Percentiles rank a stretch among this genome's conserved stretches.
Evolutionary conservation across 2,113 vertebrate species (phyloP).

Genomic region (Alexandromys fortis): DNA sequence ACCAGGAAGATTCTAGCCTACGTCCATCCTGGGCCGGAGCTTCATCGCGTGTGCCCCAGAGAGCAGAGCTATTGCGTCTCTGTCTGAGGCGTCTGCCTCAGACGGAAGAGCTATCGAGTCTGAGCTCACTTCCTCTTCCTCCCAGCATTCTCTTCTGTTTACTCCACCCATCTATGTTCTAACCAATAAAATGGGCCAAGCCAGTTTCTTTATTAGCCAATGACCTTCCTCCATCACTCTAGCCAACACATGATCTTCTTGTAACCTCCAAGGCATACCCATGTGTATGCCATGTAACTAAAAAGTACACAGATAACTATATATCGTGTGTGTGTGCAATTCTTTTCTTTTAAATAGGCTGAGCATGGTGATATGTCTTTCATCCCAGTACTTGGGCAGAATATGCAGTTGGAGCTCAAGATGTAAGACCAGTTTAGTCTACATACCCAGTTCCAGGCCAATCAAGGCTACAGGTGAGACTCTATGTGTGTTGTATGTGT

Average conservation of each 20-base stretch:
- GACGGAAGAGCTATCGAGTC: too few relatives aligned
- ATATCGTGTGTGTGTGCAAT: not conserved
- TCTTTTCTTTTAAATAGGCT: not conserved
- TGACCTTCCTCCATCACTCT: not conserved
- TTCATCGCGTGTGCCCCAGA: too few relatives aligned
- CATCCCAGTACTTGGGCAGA: not conserved
- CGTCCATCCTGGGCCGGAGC: too few relatives aligned
- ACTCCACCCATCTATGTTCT: too few relatives aligned
- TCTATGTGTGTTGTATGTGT: not conserved
- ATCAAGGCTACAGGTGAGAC: not conserved
- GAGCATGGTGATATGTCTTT: not conserved
- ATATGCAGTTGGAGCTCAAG: not conserved
- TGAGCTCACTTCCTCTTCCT: too few relatives aligned
- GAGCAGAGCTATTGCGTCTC: too few relatives aligned
- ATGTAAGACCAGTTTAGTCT: not conserved
- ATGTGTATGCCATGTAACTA: not conserved
- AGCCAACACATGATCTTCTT: not conserved
- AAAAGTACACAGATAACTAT: not conserved
- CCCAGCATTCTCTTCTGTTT: too few relatives aligned
- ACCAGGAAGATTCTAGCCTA: too few relatives aligned
- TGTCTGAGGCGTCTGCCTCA: too few relatives aligned
- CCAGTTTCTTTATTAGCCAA: too few relatives aligned
- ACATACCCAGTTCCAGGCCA: not conserved
- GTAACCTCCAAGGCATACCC: not conserved
- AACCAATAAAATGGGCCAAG: too few relatives aligned